Evolutionary conservation across 2,888 invertebrate genomes (phyloP).

Genomic region (Periphyllus acericola): DNA sequence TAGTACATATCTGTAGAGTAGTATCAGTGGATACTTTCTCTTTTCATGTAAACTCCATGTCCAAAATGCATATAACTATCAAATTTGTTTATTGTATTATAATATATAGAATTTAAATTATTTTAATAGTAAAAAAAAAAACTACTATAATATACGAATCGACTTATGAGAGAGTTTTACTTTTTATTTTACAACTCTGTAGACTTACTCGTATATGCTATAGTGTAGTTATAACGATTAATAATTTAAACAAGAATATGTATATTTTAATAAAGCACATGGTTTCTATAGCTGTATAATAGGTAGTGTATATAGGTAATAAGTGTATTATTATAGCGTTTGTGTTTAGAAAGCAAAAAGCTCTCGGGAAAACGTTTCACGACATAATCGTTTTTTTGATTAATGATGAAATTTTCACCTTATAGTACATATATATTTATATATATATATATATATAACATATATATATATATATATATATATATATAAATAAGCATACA

Average conservation of each 20-base stretch:
- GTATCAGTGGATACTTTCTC: no score
- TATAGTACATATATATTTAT: no score
- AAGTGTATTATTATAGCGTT: neutral
- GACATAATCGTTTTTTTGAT: neutral
- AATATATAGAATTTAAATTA: no score
- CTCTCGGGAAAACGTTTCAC: neutral
- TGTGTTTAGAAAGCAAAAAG: neutral
- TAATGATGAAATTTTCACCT: neutral
- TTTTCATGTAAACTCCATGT: no score
- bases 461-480: no score
- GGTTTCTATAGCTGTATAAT: no score
- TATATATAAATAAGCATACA: no score
- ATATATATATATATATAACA: no score
- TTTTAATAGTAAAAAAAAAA: no score
- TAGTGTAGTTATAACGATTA: neutral
- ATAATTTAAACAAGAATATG: neutral
- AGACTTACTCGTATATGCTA: neutral
- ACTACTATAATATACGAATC: neutral
- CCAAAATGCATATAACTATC: no score
- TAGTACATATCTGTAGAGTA: no score
- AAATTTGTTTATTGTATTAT: no score
- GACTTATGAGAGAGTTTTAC: neutral
- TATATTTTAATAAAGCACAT: neutral
- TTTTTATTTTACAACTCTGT: neutral
- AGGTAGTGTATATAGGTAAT: neutral